Evolutionary conservation across 2,797 vertebrate genomes (phyloP), one percentile per base, ranked within the genome.

Genomic region (Etheostoma nigrum): DNA sequence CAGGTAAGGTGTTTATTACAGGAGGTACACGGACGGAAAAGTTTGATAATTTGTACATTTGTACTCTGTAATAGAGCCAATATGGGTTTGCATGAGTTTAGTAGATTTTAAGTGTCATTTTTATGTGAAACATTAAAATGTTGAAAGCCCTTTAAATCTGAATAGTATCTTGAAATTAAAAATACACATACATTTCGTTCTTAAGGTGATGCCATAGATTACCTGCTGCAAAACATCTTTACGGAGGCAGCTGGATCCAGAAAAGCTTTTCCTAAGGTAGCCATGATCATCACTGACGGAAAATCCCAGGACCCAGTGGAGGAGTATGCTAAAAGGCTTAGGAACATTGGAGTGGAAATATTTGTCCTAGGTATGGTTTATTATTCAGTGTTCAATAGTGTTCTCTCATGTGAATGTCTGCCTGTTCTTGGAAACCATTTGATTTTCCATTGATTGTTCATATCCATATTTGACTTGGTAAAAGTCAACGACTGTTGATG

Each of bases 241-340:
- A 96, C 91, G 53, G 96, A 97, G 53, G 92, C 93, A 65, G 96
- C 96, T 89, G 98, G 98, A 88, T 95, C 97, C 90, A 96, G 98
- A 91, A 97, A 96, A 94, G 91, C 89, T 74, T 99, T 98, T 93
- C 98, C 98, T 81, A 99, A 98, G 92, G 95, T 99, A 82, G 98
- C 98, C 86, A 96, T 99, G 94, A 96, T 99, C 82, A 99, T 99
- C 93, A 99, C 98, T 19, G 98, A 99, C 83, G 98, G 98, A 93
- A 99, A 99, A 95, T 99, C 98, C 73, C 98, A 99, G 92, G 98
- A 99, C 55, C 95, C 97, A 80, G 98, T 99, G n/a, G 96, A 98
- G 91, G 96, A 97, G 90, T 87, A 97, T 91, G 96, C 98, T 78
- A 96, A 87, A 94, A 96, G 95, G 85, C 98, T 99, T 88, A 96